phyloP scores from a whole-genome alignment of 2,113 vertebrate species.

The Actinemys pallida region DNA sequence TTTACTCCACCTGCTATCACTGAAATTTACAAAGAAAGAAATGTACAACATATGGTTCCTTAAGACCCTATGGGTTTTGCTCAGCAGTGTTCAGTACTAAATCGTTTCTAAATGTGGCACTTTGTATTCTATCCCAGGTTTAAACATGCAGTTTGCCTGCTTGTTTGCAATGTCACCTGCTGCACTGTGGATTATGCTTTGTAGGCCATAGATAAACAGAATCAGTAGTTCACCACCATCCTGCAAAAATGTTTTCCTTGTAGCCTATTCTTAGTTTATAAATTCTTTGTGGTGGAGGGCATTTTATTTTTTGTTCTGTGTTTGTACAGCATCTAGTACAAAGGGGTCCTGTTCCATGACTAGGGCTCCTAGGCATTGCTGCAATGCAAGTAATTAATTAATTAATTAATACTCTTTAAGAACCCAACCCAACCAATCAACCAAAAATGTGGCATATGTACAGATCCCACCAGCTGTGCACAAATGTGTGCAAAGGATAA shows the following conservation, averaged over 20 bases:
- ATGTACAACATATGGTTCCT: background rate
- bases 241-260: background rate
- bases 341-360: background rate
- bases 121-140: constrained; percentile 12
- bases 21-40: constrained; percentile 39
- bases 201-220: constrained; percentile 18
- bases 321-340: background rate
- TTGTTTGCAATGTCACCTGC: constrained; percentile 19
- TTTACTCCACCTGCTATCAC: constrained; percentile 6
- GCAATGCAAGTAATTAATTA: background rate
- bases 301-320: background rate
- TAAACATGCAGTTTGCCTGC: background rate
- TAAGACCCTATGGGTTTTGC: background rate
- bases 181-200: background rate
- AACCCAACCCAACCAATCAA: too few species aligned
- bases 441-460: background rate
- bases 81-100: background rate
- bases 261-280: background rate
- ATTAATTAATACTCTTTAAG: too few species aligned
- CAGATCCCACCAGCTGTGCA: background rate
- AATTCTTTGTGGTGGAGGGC: background rate
- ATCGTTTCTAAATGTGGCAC: constrained; percentile 2
- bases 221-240: constrained; percentile 16
- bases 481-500: background rate
- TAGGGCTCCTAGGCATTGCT: background rate